Percentiles rank a stretch among this genome's conserved stretches.
Conservation (phyloP, 2,888 invertebrate species). For the Torymus aiolomorphi region DNA sequence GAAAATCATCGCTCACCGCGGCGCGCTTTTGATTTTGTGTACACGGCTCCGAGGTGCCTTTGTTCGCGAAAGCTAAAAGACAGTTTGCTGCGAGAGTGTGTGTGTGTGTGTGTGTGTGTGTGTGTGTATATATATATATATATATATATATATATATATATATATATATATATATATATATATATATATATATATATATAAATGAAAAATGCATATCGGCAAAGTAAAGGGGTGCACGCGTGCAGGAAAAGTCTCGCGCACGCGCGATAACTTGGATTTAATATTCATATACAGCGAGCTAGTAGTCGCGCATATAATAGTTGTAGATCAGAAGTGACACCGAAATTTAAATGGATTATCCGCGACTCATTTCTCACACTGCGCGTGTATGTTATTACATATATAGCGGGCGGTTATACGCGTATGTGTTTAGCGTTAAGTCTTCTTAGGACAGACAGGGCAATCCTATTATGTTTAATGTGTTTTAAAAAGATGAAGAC, state of each 20-base stretch:
- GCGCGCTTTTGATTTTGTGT: neutral
- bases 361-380: conserved; percentile 20
- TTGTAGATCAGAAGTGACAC: conserved; percentile 33
- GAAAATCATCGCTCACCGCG: conserved; percentile 8
- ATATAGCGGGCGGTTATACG: neutral
- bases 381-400: neutral
- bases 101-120: too few relatives aligned
- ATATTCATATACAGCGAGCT: conserved; percentile 11
- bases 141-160: too few relatives aligned
- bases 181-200: too few relatives aligned
- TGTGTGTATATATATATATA: too few relatives aligned
- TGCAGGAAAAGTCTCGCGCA: too few relatives aligned
- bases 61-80: neutral
- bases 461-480: conserved; percentile 44
- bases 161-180: too few relatives aligned
- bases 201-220: too few relatives aligned
- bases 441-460: conserved; percentile 32
- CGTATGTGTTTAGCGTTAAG: neutral
- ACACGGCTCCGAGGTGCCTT: neutral
- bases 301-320: too few relatives aligned
- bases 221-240: too few relatives aligned
- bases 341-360: conserved; percentile 49
- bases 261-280: conserved; percentile 17
- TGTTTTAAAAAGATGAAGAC: conserved; percentile 52
- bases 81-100: neutral